phyloP scores from a whole-genome alignment of 1,140 invertebrate genomes.

The Caenorhabditis latens region DNA sequence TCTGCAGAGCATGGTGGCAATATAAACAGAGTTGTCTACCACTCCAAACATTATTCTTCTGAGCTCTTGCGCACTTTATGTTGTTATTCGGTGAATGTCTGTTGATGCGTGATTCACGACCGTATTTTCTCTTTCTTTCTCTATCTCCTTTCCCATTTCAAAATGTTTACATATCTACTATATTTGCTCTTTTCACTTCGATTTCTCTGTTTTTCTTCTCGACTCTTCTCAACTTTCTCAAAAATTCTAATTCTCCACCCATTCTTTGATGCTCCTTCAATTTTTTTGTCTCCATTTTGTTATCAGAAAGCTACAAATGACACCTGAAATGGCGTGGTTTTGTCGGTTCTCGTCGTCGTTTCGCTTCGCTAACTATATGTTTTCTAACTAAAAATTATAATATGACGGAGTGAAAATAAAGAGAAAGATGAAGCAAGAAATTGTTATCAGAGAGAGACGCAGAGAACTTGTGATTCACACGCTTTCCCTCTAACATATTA shows the following conservation, averaged over 20 bases:
- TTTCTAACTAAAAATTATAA: slow-evolving; percentile 44
- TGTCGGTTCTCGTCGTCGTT: neutral
- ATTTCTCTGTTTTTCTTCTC: slow-evolving; percentile 37
- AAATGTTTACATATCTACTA: slow-evolving; percentile 56
- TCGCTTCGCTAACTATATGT: slow-evolving; percentile 40
- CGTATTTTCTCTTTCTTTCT: slow-evolving; percentile 34
- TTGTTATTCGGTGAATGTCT: slow-evolving; percentile 13
- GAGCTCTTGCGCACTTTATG: slow-evolving; percentile 28
- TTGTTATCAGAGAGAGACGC: slow-evolving; percentile 39
- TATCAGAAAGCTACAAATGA: neutral
- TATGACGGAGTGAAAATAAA: neutral
- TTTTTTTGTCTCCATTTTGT: neutral
- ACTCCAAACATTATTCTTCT: neutral
- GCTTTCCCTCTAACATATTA: slow-evolving; percentile 8
- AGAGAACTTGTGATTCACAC: slow-evolving; percentile 37
- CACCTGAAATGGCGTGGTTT: slow-evolving; percentile 38
- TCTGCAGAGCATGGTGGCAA: neutral
- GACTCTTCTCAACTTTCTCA: slow-evolving; percentile 23
- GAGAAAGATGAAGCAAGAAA: neutral
- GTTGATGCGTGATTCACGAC: slow-evolving; percentile 51
- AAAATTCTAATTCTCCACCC: slow-evolving; percentile 1
- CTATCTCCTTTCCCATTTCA: neutral
- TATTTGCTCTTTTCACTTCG: slow-evolving; percentile 51
- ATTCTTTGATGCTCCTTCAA: neutral
- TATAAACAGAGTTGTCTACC: neutral